Percentiles rank a stretch among this genome's conserved stretches.
These are phyloP conservation scores for Bombus balteatus DNA, from an alignment of 1,140 invertebrate species.

Conservation along the genomic window DNA sequence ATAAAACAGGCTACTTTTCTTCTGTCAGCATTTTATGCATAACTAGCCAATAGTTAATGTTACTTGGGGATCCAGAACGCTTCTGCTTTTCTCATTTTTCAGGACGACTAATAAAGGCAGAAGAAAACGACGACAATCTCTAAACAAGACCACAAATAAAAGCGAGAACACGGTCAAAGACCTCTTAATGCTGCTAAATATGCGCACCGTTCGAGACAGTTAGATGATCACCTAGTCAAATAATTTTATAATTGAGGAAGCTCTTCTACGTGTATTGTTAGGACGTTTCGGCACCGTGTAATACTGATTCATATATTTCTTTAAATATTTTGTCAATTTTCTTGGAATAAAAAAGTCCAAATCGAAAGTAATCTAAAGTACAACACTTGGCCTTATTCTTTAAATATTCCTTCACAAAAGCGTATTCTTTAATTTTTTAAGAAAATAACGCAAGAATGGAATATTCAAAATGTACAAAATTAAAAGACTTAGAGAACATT, in stretches of 20 bases:
- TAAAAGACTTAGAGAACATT: no score
- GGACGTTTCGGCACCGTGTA: background rate
- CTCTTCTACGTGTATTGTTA: background rate
- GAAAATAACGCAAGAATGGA: no score
- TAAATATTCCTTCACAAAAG: no score
- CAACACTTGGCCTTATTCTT: no score
- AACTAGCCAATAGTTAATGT: background rate
- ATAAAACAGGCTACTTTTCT: slow-evolving; percentile 12
- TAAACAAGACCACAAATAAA: slow-evolving; percentile 14
- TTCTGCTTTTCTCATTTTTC: background rate
- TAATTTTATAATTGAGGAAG: background rate
- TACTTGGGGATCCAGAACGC: background rate
- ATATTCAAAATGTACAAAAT: no score
- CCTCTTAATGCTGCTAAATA: background rate
- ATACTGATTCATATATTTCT: no score
- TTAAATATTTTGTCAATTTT: background rate
- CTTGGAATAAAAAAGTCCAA: background rate
- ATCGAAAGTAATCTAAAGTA: no score
- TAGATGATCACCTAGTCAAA: background rate
- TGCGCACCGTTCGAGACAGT: background rate
- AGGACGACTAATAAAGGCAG: background rate
- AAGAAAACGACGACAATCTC: background rate
- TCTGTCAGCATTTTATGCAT: background rate
- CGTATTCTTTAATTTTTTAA: no score
- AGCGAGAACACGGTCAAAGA: background rate